Evolutionary conservation across 2,797 vertebrate genomes (phyloP).

Genomic region (Cetoscarus ocellatus): DNA sequence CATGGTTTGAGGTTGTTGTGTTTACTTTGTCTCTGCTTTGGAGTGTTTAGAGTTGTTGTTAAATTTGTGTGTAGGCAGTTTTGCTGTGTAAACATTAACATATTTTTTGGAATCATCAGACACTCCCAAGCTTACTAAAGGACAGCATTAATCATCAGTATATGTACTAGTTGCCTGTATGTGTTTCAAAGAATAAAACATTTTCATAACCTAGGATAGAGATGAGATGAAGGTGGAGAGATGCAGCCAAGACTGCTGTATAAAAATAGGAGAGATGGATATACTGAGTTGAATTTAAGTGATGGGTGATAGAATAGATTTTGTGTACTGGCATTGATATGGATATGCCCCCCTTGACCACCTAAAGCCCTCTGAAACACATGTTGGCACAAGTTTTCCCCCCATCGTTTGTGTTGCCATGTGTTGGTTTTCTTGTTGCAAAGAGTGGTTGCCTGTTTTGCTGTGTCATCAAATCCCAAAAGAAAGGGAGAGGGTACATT

Average conservation of each 20-base stretch:
- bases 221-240: not conserved
- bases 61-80: not conserved
- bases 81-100: not conserved
- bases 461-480: slow-evolving; percentile 68
- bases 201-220: not conserved
- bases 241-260: not conserved
- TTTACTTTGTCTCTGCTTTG: slow-evolving; percentile 1
- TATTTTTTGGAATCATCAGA: not conserved
- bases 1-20: slow-evolving; percentile 74
- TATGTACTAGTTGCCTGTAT: not conserved
- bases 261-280: too few relatives aligned
- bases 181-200: not conserved
- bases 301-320: too few relatives aligned
- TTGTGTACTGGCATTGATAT: too few relatives aligned
- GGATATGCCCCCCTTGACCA: not conserved
- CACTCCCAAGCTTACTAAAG: not conserved
- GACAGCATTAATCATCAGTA: not conserved
- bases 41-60: not conserved
- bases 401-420: slow-evolving; percentile 47
- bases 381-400: slow-evolving; percentile 21
- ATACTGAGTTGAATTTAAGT: too few relatives aligned
- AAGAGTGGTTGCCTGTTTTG: slow-evolving; percentile 59
- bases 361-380: not conserved
- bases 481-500: slow-evolving; percentile 56
- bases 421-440: slow-evolving; percentile 58